phyloP scores from a whole-genome alignment of 2,888 invertebrate species.

The Watsonalla cultraria region DNA sequence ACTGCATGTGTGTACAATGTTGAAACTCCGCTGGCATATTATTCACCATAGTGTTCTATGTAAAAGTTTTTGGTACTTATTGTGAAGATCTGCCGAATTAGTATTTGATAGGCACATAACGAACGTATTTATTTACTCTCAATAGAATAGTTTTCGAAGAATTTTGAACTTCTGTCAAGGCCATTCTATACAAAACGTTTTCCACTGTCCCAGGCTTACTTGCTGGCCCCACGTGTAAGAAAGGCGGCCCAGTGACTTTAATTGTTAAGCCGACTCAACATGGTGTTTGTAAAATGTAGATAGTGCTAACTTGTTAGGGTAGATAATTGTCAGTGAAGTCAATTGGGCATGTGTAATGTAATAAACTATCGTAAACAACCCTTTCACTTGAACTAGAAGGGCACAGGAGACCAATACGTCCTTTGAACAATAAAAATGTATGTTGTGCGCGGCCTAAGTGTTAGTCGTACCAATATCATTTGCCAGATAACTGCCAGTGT shows the following conservation, averaged over 20 bases:
- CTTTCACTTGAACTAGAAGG: slow-evolving; percentile 38
- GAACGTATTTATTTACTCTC: slow-evolving; percentile 38
- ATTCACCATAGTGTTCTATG: slow-evolving; percentile 67
- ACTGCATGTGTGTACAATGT: slow-evolving; percentile 8
- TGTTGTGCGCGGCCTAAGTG: slow-evolving; percentile 70
- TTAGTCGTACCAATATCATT: slow-evolving; percentile 57
- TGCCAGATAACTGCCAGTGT: slow-evolving; percentile 65
- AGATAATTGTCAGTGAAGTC: slow-evolving; percentile 58
- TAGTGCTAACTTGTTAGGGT: slow-evolving; percentile 57
- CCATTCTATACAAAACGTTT: slow-evolving; percentile 50
- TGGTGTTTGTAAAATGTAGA: slow-evolving; percentile 59
- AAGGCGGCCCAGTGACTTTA: slow-evolving; percentile 26
- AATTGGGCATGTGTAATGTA: slow-evolving; percentile 56
- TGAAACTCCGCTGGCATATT: slow-evolving; percentile 34
- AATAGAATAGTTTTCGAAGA: slow-evolving; percentile 59
- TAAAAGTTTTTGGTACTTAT: slow-evolving; percentile 42
- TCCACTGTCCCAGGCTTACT: slow-evolving; percentile 40
- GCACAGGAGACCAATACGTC: slow-evolving; percentile 63
- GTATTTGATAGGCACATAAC: slow-evolving; percentile 58
- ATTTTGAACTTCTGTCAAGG: slow-evolving; percentile 52
- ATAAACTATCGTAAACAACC: slow-evolving; percentile 31
- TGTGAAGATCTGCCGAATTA: slow-evolving; percentile 70
- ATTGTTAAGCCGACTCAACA: slow-evolving; percentile 35
- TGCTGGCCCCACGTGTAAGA: slow-evolving; percentile 32
- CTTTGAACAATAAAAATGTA: slow-evolving; percentile 61